Evolutionary conservation across 2,888 invertebrate genomes (phyloP).

Genomic region (Strigamia maritima): DNA sequence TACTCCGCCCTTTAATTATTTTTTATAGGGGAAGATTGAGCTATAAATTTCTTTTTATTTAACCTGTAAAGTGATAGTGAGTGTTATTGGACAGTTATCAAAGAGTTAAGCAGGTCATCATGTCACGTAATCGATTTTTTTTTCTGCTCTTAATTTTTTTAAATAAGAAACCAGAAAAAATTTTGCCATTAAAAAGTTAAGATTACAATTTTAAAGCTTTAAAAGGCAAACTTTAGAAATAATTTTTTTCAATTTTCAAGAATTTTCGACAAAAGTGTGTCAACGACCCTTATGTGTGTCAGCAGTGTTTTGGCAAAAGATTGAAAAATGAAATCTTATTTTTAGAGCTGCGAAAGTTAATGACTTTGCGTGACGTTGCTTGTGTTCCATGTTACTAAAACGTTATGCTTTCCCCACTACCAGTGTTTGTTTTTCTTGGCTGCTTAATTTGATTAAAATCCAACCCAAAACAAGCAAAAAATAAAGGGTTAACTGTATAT

Average conservation of each 20-base stretch:
- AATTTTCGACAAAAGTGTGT: neutral
- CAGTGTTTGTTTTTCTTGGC: no score
- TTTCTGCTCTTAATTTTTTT: neutral
- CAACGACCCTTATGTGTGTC: neutral
- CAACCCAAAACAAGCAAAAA: no score
- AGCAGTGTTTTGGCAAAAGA: neutral
- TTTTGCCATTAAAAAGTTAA: neutral
- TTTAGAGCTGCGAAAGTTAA: neutral
- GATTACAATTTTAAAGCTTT: neutral
- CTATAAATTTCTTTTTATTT: constrained; percentile 1
- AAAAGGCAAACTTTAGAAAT: neutral
- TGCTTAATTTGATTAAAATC: no score
- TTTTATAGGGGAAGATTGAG: neutral
- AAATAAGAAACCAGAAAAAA: neutral
- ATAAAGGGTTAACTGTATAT: no score
- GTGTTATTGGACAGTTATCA: constrained; percentile 9
- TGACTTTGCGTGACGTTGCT: neutral
- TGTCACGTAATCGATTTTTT: neutral
- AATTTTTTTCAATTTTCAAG: neutral
- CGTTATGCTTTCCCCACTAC: no score
- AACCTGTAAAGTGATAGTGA: neutral
- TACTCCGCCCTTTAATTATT: neutral
- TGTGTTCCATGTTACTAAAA: neutral
- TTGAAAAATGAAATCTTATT: neutral
- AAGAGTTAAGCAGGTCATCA: constrained; percentile 5